Conservation (phyloP, 2,797 vertebrate genomes). For the Enteromius anoplus region DNA sequence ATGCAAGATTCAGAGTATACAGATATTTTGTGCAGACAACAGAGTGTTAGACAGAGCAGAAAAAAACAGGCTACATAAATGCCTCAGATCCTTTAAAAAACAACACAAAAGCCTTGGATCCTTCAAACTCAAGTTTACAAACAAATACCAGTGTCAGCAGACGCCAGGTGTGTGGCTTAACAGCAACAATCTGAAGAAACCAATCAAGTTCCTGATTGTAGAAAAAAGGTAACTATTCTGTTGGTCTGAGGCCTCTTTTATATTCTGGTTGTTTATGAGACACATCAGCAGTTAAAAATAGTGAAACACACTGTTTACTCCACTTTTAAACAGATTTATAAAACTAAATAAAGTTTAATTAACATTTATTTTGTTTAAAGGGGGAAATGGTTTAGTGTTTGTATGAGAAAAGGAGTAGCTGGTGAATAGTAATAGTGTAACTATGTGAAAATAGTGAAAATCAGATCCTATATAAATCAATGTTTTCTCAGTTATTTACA, state of each 20-base stretch:
- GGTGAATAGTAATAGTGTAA: neutral
- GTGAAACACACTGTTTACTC: neutral
- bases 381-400: neutral
- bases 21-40: conserved; percentile 15
- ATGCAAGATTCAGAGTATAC: neutral
- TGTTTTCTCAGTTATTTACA: neutral
- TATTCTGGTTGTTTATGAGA: conserved; percentile 2
- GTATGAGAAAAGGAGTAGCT: neutral
- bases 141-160: neutral
- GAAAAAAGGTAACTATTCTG: neutral
- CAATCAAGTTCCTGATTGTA: neutral
- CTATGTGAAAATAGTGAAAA: too few relatives aligned
- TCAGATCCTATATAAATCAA: neutral
- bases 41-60: neutral
- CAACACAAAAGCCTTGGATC: neutral
- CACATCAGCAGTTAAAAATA: neutral
- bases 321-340: neutral
- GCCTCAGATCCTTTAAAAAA: neutral
- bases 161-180: neutral
- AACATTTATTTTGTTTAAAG: neutral
- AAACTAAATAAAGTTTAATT: neutral
- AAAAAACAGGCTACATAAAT: neutral
- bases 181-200: neutral
- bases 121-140: conserved; percentile 8
- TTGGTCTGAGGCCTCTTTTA: neutral